phyloP scores from a whole-genome alignment of 2,797 vertebrate genomes.

The Ctenosaura bakeri region DNA sequence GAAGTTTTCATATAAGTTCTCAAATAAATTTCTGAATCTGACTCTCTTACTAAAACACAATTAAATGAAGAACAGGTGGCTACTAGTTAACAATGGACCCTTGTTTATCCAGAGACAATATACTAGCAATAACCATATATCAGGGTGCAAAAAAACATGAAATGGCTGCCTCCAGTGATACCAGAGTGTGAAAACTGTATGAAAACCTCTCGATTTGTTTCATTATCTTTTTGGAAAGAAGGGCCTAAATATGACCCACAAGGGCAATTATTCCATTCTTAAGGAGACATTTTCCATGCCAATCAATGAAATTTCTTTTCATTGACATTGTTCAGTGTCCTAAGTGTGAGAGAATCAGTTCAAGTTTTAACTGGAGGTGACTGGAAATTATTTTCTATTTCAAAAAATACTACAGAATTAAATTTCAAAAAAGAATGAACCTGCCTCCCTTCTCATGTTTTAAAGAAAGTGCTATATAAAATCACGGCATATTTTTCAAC shows the following conservation, averaged over 20 bases:
- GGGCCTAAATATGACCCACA: neutral
- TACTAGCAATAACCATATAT: neutral
- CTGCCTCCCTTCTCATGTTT: constrained; percentile 1
- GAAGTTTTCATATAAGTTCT: neutral
- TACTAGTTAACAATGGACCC: neutral
- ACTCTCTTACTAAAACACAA: neutral
- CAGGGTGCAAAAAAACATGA: neutral
- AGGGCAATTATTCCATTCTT: neutral
- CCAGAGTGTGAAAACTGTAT: neutral
- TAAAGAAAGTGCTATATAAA: constrained; percentile 58
- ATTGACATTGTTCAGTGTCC: neutral
- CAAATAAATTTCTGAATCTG: neutral
- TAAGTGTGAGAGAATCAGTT: neutral
- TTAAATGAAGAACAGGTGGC: neutral
- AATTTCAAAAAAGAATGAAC: constrained; percentile 9
- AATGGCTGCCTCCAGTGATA: neutral
- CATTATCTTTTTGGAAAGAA: neutral
- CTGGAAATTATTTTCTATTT: neutral
- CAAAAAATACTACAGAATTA: neutral
- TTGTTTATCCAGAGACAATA: neutral
- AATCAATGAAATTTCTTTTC: neutral
- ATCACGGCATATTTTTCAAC: constrained; percentile 73
- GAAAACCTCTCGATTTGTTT: neutral
- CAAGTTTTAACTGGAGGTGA: constrained; percentile 6
- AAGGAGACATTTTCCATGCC: neutral